A percentile compares a stretch with the other conserved stretches of the same genome.
Evolutionary conservation across 2,888 invertebrate genomes (phyloP).

Genomic region (Parascotia fuliginaria): DNA sequence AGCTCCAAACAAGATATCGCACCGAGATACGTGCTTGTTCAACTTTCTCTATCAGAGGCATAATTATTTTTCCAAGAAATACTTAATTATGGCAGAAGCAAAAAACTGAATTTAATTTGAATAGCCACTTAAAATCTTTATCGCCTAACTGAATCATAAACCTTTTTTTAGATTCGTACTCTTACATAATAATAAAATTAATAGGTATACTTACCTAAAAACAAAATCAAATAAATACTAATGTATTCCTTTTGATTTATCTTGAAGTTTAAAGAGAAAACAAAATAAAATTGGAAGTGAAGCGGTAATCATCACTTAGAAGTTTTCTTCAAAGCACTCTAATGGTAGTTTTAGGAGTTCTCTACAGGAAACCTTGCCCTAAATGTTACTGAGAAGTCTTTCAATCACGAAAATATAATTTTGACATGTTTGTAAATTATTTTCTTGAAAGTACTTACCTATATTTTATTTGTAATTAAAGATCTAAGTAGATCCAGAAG

Average conservation of each 20-base stretch:
- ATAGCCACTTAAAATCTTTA: neutral
- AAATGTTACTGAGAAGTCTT: conserved; percentile 19
- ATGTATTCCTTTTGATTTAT: neutral
- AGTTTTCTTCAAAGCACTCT: conserved; percentile 45
- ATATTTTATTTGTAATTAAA: neutral
- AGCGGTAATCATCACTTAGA: conserved; percentile 27
- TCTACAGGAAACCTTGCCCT: conserved; percentile 37
- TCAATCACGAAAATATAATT: neutral
- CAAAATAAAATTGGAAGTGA: conserved; percentile 9
- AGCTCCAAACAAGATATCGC: conserved; percentile 26
- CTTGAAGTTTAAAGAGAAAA: neutral
- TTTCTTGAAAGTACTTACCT: neutral
- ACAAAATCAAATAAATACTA: too few species aligned
- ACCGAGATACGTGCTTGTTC: conserved; percentile 8
- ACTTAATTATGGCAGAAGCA: conserved; percentile 6
- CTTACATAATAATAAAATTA: too few species aligned
- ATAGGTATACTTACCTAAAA: too few species aligned
- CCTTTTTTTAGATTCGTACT: too few species aligned
- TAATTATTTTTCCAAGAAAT: conserved; percentile 20
- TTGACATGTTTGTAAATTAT: neutral
- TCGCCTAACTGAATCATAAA: too few species aligned
- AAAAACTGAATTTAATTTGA: conserved; percentile 8
- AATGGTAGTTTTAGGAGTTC: conserved; percentile 37
- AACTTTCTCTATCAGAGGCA: conserved; percentile 4
- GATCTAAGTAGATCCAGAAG: neutral